Evolutionary conservation across 2,797 vertebrate species (phyloP).

Genomic region (Schizopygopsis malacanthus): DNA sequence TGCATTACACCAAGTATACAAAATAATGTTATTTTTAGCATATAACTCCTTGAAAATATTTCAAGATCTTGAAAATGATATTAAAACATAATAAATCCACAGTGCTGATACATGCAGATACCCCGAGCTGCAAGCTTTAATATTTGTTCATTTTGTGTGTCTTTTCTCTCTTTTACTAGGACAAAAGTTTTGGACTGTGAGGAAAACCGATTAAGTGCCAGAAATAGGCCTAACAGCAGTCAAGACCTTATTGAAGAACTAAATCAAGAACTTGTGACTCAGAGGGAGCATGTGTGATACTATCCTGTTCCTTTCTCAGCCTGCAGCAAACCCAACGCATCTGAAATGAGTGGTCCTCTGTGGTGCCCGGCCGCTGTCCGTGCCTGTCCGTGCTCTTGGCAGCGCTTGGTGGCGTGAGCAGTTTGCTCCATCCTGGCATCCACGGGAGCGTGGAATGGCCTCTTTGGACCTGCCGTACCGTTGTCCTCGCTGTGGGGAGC

Average conservation of each 20-base stretch:
- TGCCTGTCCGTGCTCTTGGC: conserved; percentile 67
- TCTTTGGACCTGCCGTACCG: conserved; percentile 98
- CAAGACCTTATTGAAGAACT: neutral
- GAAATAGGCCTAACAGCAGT: conserved; percentile 13
- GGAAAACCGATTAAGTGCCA: conserved; percentile 26
- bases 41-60: neutral
- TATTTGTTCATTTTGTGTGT: neutral
- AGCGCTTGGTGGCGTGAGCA: conserved; percentile 73
- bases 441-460: conserved; percentile 87
- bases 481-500: conserved; percentile 97
- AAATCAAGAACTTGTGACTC: conserved; percentile 15
- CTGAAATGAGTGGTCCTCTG: conserved; percentile 74
- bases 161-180: conserved; percentile 26
- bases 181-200: neutral
- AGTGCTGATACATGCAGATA: neutral
- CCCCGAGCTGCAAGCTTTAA: neutral
- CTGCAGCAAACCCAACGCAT: conserved; percentile 37
- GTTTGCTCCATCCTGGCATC: conserved; percentile 63
- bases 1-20: neutral
- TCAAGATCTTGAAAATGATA: neutral
- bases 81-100: neutral
- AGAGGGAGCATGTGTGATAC: conserved; percentile 44
- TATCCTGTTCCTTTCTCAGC: conserved; percentile 11
- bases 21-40: neutral
- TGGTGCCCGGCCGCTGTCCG: conserved; percentile 63